Evolutionary conservation across 2,888 invertebrate genomes (phyloP).

Genomic region (Ceriagrion tenellum): DNA sequence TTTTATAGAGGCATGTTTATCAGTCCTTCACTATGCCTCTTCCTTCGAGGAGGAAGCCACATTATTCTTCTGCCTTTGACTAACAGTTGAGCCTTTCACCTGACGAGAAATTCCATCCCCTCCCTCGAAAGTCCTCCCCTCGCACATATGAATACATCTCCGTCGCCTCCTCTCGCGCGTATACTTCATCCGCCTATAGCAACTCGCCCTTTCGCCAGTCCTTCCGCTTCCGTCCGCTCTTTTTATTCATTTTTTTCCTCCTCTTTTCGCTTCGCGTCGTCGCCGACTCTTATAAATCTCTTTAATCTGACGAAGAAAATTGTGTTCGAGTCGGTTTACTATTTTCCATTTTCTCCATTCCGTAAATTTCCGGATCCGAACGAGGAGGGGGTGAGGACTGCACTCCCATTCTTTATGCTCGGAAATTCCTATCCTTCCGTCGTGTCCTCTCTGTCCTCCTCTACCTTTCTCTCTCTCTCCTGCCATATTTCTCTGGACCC

Average conservation of each 20-base stretch:
- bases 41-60: not conserved
- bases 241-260: not conserved
- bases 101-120: not conserved
- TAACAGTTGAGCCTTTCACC: not conserved
- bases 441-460: not conserved
- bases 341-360: not conserved
- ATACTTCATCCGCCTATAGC: too few species aligned
- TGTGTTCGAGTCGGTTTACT: not conserved
- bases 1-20: not conserved
- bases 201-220: not conserved
- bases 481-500: not conserved
- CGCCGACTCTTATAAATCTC: not conserved
- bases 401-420: not conserved
- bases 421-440: not conserved
- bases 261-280: not conserved
- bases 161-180: not conserved
- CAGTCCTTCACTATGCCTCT: not conserved
- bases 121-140: not conserved
- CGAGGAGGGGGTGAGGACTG: not conserved
- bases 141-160: not conserved
- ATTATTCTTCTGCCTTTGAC: not conserved
- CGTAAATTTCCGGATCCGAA: constrained; percentile 1
- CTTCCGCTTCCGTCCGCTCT: not conserved
- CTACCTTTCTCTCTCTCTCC: not conserved
- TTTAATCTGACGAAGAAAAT: not conserved